phyloP scores from a whole-genome alignment of 2,888 invertebrate species.

The Ophion ventricosus region DNA sequence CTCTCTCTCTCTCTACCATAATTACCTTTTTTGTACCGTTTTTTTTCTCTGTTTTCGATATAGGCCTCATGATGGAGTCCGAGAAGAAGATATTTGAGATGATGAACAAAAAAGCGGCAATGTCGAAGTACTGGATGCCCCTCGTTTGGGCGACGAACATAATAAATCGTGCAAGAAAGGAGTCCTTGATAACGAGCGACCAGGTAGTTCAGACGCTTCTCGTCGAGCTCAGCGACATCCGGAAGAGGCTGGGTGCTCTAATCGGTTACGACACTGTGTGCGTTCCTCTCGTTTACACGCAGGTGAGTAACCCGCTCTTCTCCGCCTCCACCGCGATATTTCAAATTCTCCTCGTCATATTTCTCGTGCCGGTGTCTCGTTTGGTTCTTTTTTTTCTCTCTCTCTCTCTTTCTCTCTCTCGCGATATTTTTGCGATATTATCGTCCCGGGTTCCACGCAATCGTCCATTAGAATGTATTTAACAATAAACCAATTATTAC shows the following conservation, averaged over 20 bases:
- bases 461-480: conserved; percentile 3
- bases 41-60: background rate
- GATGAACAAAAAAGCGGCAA: conserved; percentile 94
- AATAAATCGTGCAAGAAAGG: conserved; percentile 93
- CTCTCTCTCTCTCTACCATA: background rate
- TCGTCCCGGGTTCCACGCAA: conserved; percentile 7
- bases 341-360: conserved; percentile 9
- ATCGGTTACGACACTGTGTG: conserved; percentile 96
- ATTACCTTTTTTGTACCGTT: background rate
- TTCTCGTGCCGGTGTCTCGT: conserved; percentile 1
- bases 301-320: conserved; percentile 85
- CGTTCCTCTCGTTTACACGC: conserved; percentile 96
- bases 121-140: conserved; percentile 97
- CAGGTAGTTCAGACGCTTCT: conserved; percentile 96
- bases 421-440: background rate
- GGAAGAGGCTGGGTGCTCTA: conserved; percentile 91
- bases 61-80: conserved; percentile 95
- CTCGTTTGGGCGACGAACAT: conserved; percentile 96
- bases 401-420: background rate
- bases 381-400: background rate
- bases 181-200: conserved; percentile 93
- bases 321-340: background rate
- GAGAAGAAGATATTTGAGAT: conserved; percentile 96
- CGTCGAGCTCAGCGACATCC: conserved; percentile 94
- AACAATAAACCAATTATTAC: background rate